Base-by-base conservation (phyloP, 37 sponge, comb jelly and placozoan species). In the Geodia barretti region DNA sequence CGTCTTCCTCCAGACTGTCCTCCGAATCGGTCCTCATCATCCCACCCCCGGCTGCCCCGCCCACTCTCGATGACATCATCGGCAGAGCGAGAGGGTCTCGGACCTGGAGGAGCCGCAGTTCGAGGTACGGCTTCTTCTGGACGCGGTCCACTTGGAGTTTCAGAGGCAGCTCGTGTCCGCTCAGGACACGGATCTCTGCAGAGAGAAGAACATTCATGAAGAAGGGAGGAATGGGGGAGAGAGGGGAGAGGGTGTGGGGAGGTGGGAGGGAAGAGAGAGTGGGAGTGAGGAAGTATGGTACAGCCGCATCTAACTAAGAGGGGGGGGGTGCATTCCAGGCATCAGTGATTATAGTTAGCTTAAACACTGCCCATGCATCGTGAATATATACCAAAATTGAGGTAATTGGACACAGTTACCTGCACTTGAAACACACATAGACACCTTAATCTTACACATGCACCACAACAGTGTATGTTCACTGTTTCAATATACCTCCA, bases 81-180 rank as follows among this genome's bases (percentile, higher is more conserved):
- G 77, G 77, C 5, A 70, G 58, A 19, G 70, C 28, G 17, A 54
- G 70, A 11, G 69, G 24, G 60, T 84, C 84, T 23, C 73, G 68
- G 24, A 87, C 26, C 41, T 92, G 80, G 3, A 92, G 84, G 59
- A 92, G 79, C 34, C 92, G 62, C 33, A 92, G 75, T 72, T 92
- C 92, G 35, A 92, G 66, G 41, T 64, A 75, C 9, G 75, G 17
- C 62, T 31, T 62, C 21, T 92, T 75, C 14, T 47, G 25, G 1
- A 81, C 88, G 43, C 87, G 79, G 35, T 85, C 73, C 47, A 87
- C 64, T 66, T 92, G 88, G 60, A 83, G 80, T n/a, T 79, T 62
- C n/a, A 92, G 85, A 19, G 92, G 92, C n/a, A 29, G 14, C 73
- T 92, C 92, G 20, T 38, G 24, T 19, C 74, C 68, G 5, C 64